Conservation (phyloP, 64 coral and sea anemone species). For the Stichodactyla mertensii region DNA sequence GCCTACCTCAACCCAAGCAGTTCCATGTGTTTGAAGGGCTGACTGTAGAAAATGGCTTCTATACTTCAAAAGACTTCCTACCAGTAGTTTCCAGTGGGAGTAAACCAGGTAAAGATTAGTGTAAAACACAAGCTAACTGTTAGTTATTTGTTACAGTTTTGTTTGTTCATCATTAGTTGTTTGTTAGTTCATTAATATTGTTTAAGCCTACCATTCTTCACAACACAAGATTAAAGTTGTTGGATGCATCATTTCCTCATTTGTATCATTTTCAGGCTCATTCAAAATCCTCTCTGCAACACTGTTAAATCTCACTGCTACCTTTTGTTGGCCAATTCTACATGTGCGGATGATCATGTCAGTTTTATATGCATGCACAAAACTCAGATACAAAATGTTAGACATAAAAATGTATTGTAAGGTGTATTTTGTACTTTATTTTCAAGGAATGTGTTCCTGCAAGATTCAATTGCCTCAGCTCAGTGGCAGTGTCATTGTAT, state of each 20-base stretch:
- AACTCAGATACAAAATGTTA: not conserved
- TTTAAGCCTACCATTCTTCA: too few species aligned
- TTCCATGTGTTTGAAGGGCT: constrained; percentile 80
- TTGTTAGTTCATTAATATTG: too few species aligned
- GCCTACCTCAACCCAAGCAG: constrained; percentile 87
- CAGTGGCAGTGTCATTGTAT: constrained; percentile 77
- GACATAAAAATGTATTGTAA: not conserved
- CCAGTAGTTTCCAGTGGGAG: constrained; percentile 79
- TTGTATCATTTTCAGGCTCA: too few species aligned
- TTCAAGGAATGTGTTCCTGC: constrained; percentile 94
- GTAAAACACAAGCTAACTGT: not conserved
- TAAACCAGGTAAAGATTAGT: constrained; percentile 68
- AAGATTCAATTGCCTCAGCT: constrained; percentile 83
- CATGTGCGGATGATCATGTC: too few species aligned
- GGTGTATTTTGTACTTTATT: not conserved
- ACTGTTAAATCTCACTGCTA: too few species aligned
- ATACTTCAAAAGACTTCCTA: constrained; percentile 91
- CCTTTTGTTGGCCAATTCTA: too few species aligned
- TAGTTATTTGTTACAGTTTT: not conserved
- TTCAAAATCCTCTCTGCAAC: too few species aligned
- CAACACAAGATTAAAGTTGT: too few species aligned
- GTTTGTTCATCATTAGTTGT: too few species aligned
- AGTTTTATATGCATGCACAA: too few species aligned
- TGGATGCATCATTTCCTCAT: too few species aligned
- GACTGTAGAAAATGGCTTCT: constrained; percentile 67